A percentile compares a stretch with the other conserved stretches of the same genome.
Conservation (phyloP, 2,113 vertebrate species). For the Caranx melampygus region DNA sequence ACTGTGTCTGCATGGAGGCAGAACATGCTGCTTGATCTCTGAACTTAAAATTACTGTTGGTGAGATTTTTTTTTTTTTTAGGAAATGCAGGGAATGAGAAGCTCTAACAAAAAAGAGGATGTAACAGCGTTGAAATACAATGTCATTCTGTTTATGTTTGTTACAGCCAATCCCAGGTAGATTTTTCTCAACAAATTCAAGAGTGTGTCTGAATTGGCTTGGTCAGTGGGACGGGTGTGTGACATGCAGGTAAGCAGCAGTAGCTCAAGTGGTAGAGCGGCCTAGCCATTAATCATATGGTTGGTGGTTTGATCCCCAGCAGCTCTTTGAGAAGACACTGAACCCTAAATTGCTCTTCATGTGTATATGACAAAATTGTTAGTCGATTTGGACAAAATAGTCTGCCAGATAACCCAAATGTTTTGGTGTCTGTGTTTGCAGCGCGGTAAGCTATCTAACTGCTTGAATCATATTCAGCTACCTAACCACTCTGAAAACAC, state of each 20-base stretch:
- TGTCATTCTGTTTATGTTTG: background rate
- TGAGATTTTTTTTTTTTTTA: background rate
- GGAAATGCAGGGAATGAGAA: constrained; percentile 3
- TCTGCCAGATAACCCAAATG: background rate
- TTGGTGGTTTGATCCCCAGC: background rate
- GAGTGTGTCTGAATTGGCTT: constrained; percentile 5
- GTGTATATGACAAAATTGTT: background rate
- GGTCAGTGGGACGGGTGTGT: background rate
- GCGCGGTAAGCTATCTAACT: too few relatives aligned
- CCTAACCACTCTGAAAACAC: too few relatives aligned
- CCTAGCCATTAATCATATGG: background rate
- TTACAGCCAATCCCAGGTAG: background rate
- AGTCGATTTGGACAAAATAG: background rate
- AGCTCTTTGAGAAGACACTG: background rate
- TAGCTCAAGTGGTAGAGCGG: background rate
- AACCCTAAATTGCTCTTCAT: background rate
- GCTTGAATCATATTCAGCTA: too few relatives aligned
- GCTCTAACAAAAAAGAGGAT: background rate
- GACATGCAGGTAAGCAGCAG: background rate
- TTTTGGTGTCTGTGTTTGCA: too few relatives aligned
- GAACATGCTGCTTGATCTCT: constrained; percentile 69
- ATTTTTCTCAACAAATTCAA: background rate
- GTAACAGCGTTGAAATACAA: background rate
- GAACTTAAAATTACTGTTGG: constrained; percentile 45
- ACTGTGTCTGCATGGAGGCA: constrained; percentile 62